phyloP scores from a whole-genome alignment of 2,888 invertebrate genomes.

The Halocaridina rubra region DNA sequence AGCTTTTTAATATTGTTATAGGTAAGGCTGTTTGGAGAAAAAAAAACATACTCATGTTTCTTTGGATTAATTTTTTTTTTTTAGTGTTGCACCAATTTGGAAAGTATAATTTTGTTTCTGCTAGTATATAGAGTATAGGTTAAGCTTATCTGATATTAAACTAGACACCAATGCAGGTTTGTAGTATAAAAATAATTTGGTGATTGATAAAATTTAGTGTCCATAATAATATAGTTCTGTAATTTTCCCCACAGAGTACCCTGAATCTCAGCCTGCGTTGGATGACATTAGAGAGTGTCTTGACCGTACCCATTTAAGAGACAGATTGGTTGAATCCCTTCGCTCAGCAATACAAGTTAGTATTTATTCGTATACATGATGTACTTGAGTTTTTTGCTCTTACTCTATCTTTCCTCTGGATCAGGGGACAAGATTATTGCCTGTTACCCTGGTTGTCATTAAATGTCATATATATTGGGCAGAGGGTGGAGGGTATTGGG shows the following conservation, averaged over 20 bases:
- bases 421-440: too few relatives aligned
- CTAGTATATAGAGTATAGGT: constrained; percentile 65
- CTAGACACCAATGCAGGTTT: too few relatives aligned
- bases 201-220: too few relatives aligned
- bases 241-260: constrained; percentile 79
- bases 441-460: too few relatives aligned
- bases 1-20: constrained; percentile 95
- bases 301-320: constrained; percentile 85
- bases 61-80: neutral
- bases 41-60: too few relatives aligned
- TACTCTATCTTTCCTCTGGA: neutral
- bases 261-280: constrained; percentile 92
- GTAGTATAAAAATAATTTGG: too few relatives aligned
- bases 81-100: too few relatives aligned
- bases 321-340: constrained; percentile 71
- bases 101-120: neutral
- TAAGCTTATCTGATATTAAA: too few relatives aligned
- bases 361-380: neutral
- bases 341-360: constrained; percentile 55
- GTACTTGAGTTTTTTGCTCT: neutral
- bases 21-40: too few relatives aligned
- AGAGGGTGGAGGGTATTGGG: too few relatives aligned
- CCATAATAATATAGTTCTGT: too few relatives aligned
- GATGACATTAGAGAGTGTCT: constrained; percentile 89
- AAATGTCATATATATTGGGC: too few relatives aligned